These are phyloP conservation scores for Plodia interpunctella DNA, from an alignment of 1,140 invertebrate genomes.

Conservation along the genomic window DNA sequence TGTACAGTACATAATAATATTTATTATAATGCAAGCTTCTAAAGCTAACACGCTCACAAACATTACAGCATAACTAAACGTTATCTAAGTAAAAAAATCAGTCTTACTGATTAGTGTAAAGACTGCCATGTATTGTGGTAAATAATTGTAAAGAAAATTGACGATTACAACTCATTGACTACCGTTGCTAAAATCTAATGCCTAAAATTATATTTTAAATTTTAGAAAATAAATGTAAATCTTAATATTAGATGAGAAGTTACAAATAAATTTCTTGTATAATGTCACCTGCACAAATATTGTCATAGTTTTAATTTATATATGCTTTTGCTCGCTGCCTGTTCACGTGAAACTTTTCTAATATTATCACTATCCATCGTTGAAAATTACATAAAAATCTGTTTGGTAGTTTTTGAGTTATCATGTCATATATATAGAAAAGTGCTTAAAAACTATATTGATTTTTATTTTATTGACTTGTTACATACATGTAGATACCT, in stretches of 20 bases:
- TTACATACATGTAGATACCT: no score
- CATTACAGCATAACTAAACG: constrained; percentile 14
- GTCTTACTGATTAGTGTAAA: constrained; percentile 24
- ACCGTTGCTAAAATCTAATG: background rate
- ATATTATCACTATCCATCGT: no score
- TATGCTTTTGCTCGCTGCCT: background rate
- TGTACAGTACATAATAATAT: no score
- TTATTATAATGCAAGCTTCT: constrained; percentile 20
- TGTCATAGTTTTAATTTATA: constrained; percentile 25
- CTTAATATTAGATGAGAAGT: background rate
- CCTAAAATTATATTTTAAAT: background rate
- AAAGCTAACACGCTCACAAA: constrained; percentile 15
- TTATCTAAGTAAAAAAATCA: constrained; percentile 24
- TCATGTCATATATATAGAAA: no score
- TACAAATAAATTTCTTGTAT: constrained; percentile 11
- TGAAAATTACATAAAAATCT: no score
- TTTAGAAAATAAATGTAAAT: background rate
- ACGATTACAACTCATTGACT: constrained; percentile 10
- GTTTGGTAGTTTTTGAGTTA: no score
- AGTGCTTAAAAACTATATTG: no score
- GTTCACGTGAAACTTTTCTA: no score
- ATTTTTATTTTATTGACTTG: no score
- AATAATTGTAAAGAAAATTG: constrained; percentile 6
- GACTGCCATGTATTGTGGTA: background rate
- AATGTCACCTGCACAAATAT: constrained; percentile 32